A percentile compares a stretch with the other conserved stretches of the same genome.
These are phyloP conservation scores for Diloba caeruleocephala DNA, from an alignment of 2,888 invertebrate genomes.

Conservation along the genomic window DNA sequence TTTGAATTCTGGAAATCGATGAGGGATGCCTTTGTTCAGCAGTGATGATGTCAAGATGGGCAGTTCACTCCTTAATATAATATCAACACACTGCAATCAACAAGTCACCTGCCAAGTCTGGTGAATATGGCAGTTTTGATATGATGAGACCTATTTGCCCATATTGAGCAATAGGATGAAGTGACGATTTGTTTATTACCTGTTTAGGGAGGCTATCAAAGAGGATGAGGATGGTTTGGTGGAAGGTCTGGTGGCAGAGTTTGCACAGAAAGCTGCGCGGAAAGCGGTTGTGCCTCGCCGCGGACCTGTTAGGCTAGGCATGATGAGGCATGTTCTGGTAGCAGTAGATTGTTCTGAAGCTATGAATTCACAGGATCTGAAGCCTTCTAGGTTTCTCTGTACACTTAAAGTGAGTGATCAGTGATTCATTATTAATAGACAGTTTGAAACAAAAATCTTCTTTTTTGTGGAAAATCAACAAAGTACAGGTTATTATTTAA, in stretches of 20 bases:
- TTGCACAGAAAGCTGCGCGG: constrained; percentile 96
- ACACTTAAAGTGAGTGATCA: constrained; percentile 92
- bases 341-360: constrained; percentile 98
- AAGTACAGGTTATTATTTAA: too few relatives aligned
- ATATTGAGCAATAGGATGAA: neutral
- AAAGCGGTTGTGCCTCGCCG: constrained; percentile 92
- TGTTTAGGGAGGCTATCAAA: constrained; percentile 96
- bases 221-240: constrained; percentile 98
- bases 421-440: neutral
- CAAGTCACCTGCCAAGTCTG: too few relatives aligned
- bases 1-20: too few relatives aligned
- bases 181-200: constrained; percentile 15
- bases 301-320: constrained; percentile 96
- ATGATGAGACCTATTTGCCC: too few relatives aligned
- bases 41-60: too few relatives aligned
- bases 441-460: neutral
- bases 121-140: too few relatives aligned
- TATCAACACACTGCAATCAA: too few relatives aligned
- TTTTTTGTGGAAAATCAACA: neutral
- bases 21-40: too few relatives aligned
- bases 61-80: too few relatives aligned
- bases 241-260: constrained; percentile 96
- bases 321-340: constrained; percentile 99
- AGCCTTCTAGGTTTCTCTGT: constrained; percentile 96
- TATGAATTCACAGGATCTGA: constrained; percentile 98